Evolutionary conservation across 2,888 invertebrate genomes (phyloP), one percentile per base, ranked within the genome.

Genomic region (Cerastoderma edule): DNA sequence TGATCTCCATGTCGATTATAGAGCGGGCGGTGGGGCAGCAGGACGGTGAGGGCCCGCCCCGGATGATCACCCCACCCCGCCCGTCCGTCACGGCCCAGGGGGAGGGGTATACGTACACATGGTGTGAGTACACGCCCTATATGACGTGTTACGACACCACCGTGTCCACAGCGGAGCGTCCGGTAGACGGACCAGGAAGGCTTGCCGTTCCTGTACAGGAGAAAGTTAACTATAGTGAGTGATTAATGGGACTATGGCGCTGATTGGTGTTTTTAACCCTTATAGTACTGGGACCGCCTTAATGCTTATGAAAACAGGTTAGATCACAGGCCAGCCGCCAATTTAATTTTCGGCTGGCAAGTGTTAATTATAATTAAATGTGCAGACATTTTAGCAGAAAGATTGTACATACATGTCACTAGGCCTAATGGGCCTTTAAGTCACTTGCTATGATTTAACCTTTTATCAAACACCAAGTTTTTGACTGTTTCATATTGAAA

Each of bases 61-160:
- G 39, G 2, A 27, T 39, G 10, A 22, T 60, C 60, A 30, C 60
- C 13, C 39, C 28, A 1, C 60, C 60, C 2, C 60, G 60, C 22
- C 60, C 39, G 24, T 39, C 60, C 60, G 60, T 60, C 24, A 60
- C 60, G 10, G 60, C 60, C 24, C 39, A 60, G 27, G 60, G 60
- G 2, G 19, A 60, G 24, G 60, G 60, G 0, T 60, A 60, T 27
- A 1, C 39, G 10, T 60, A 60, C 39, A 60, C 60, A 5, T 60
- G 60, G 60, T 60, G 60, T 39, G 60, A 60, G 39, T 60, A 60
- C 19, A 60, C 19, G 16, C 60, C 60, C 39, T 5, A 39, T 5
- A 33, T 60, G 22, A 60, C 60, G n/a, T 60, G 60, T 27, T 60
- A 60, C 24, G 60, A 60, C 16, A 60, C 60, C 5, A 60, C 60